Conservation (phyloP, 1,140 invertebrate species). For the Sarcophaga bullata region DNA sequence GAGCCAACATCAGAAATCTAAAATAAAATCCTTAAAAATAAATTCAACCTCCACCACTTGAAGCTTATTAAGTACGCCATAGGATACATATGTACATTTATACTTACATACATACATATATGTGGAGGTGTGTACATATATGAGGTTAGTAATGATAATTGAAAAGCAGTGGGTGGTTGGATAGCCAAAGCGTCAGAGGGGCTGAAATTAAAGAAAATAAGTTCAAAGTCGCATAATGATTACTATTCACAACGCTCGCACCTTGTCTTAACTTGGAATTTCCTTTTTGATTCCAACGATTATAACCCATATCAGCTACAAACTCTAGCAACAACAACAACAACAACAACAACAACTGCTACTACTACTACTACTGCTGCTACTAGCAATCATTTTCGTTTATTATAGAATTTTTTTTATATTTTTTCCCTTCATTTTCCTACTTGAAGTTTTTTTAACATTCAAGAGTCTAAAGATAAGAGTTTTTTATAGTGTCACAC, state of each 20-base stretch:
- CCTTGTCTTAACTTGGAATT: conserved; percentile 35
- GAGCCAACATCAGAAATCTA: neutral
- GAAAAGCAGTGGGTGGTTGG: neutral
- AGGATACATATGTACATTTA: neutral
- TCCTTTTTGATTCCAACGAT: conserved; percentile 28
- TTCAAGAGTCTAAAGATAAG: conserved; percentile 31
- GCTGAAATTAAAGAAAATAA: conserved; percentile 21
- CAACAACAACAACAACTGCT: neutral
- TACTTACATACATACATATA: neutral
- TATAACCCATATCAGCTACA: neutral
- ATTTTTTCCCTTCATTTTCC: conserved; percentile 15
- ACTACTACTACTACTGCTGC: neutral
- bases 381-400: neutral
- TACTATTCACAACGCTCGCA: conserved; percentile 28
- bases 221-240: conserved; percentile 40
- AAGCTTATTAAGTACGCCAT: neutral
- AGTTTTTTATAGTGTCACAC: conserved; percentile 32
- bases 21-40: neutral
- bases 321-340: neutral
- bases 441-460: conserved; percentile 39
- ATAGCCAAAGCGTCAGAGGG: neutral
- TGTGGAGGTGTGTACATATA: neutral
- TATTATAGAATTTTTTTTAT: neutral
- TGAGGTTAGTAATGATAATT: conserved; percentile 11
- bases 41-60: neutral